Base-by-base conservation (phyloP, 2,113 vertebrate species). In the Tetraodon nigroviridis region DNA sequence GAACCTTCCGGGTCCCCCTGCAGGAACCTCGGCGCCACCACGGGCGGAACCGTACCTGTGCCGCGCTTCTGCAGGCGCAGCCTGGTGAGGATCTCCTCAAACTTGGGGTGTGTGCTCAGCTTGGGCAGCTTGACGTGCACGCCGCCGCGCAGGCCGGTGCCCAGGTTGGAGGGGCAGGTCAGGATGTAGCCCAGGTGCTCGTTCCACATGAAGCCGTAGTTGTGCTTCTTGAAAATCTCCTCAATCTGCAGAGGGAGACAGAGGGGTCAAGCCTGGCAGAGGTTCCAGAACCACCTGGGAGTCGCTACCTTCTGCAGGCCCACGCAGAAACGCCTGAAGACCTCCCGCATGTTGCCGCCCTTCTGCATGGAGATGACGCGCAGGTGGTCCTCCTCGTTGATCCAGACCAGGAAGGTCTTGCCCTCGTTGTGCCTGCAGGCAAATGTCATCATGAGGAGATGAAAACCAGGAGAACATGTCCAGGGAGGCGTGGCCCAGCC, bases 61-160 rank as follows among this genome's bases (percentile, higher is more conserved):
- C 95, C 95, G 15, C 95, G 92, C 75, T 97, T 97, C 90, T 97
- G 95, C 89, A 97, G 92, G 48, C 95, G 94, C 76, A 96, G 92
- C 47, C 94, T 93, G 64, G 67, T 90, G 71, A 97, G 92, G 69
- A 93, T 91, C 88, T 97, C 95, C 11, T 93, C 93, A 1, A 97
- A 97, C 68, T 97, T 97, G 82, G 94, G 2, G 21, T 97, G 93
- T 83, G 92, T 92, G 92, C 94, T 94, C 67, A 97, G 92, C 68
- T 95, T 88, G 61, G 92, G 72, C 79, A 97, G 88, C 69, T 94
- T 94, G 67, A 96, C 94, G 0, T 96, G 95, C 73, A 96, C 95
- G 0, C 95, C 95, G 0, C 95, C 95, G 12, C 94, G 92, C 83
- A 97, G 92, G 58, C 95, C 95, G 0, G 94, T 97, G 19, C 95